phyloP scores from a whole-genome alignment of 2,797 vertebrate genomes.

The Notolabrus celidotus region DNA sequence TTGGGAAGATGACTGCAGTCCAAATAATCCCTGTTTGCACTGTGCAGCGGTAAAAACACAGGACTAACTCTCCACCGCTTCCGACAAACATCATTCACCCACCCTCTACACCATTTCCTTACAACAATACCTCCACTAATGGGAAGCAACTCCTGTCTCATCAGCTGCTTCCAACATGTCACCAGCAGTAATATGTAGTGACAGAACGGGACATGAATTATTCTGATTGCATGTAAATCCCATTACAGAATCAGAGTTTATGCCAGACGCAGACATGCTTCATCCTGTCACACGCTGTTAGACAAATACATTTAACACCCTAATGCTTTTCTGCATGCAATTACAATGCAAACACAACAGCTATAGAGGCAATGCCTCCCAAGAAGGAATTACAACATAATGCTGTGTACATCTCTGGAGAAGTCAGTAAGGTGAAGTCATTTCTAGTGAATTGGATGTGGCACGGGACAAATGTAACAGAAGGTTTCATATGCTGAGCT shows the following conservation, averaged over 20 bases:
- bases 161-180: conserved; percentile 60
- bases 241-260: conserved; percentile 57
- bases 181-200: conserved; percentile 50
- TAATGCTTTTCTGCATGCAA: conserved; percentile 49
- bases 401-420: conserved; percentile 16
- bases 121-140: conserved; percentile 45
- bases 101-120: conserved; percentile 45
- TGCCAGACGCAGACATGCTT: conserved; percentile 44
- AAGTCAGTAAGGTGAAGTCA: conserved; percentile 16
- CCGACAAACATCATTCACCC: conserved; percentile 51
- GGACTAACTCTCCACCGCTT: conserved; percentile 43
- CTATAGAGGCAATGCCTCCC: conserved; percentile 16
- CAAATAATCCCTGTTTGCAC: conserved; percentile 57
- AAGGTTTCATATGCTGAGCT: conserved; percentile 8
- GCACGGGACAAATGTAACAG: conserved; percentile 9
- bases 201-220: conserved; percentile 62
- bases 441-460: neutral
- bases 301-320: conserved; percentile 60
- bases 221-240: conserved; percentile 75
- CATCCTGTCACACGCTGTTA: conserved; percentile 66
- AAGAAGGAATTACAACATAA: conserved; percentile 39
- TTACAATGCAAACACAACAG: conserved; percentile 44
- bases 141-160: conserved; percentile 37
- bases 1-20: conserved; percentile 36
- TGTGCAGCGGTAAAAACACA: conserved; percentile 29